Evolutionary conservation across 2,113 vertebrate species (phyloP), one percentile per base, ranked within the genome.

Genomic region (Paradoxurus hermaphroditus): DNA sequence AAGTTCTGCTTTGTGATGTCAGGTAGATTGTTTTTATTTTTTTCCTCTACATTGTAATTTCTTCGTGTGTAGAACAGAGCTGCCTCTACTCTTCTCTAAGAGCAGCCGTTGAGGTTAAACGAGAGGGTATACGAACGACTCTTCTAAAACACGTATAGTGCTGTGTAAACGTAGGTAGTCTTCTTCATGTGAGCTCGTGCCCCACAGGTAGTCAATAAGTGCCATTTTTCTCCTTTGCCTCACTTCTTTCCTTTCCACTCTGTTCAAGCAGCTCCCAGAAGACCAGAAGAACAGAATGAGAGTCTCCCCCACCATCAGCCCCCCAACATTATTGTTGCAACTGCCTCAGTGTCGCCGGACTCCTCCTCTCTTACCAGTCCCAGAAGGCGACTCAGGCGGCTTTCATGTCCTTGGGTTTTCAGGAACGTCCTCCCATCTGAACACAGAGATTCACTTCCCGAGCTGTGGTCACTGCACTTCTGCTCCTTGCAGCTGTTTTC

Each of bases 391-490:
- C 41, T 94, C 53, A 82, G 39, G 56, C 34, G 59, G 36, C 39
- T 95, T 94, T 81, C 73, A 49, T 78, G 86, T 86, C 44, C n/a
- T 79, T 72, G 46, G 31, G 23, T 77, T 90, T 94, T 86, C 83
- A 11, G 44, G 53, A 90, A 7, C 27, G 13, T 51, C 44, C 21
- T 65, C 21, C 59, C 49, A 11, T 29, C 6, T 36, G 51, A 53
- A 90, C 29, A 51, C 16, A 73, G 77, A 34, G 72, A 63, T 46
- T 77, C 68, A 36, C 18, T 51, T 86, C 18, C 59, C n/a, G 34
- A 29, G 11, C 29, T 21, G 4, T 14, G 67, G 19, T 70, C 59
- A 5, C 19, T 46, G 96, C 73, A 79, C 68, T 68, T 83, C 39
- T 53, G 44, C 75, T 49, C 16, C 19, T 79, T 46, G 25, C 29